These are phyloP conservation scores for Ormyrus labotus DNA, from an alignment of 2,888 invertebrate genomes.

Conservation along the genomic window DNA sequence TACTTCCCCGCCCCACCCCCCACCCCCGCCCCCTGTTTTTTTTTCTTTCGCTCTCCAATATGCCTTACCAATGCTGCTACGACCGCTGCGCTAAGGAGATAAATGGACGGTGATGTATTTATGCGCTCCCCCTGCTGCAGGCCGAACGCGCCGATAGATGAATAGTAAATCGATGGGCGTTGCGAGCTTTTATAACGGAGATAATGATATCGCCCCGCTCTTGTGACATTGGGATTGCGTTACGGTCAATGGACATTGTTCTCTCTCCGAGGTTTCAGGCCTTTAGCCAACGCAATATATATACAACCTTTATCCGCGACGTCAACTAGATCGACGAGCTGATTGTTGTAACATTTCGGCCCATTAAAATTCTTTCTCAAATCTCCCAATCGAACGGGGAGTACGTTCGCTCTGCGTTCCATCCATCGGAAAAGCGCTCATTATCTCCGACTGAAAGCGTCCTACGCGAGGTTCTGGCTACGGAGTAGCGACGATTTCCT, in stretches of 20 bases:
- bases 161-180: slow-evolving; percentile 35
- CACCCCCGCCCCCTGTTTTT: not conserved
- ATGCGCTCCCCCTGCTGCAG: slow-evolving; percentile 18
- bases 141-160: slow-evolving; percentile 30
- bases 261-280: no score
- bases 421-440: not conserved
- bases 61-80: no score
- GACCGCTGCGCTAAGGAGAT: slow-evolving; percentile 12
- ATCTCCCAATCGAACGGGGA: no score
- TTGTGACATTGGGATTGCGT: slow-evolving; percentile 12
- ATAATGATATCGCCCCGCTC: slow-evolving; percentile 37
- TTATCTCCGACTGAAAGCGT: slow-evolving; percentile 20
- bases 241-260: slow-evolving; percentile 28
- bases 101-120: slow-evolving; percentile 41
- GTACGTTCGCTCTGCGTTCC: slow-evolving; percentile 2
- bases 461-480: not conserved
- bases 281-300: no score
- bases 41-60: not conserved
- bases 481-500: not conserved
- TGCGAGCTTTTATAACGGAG: slow-evolving; percentile 36
- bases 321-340: no score
- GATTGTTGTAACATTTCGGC: no score
- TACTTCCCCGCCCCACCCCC: not conserved
- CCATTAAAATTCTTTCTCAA: no score
- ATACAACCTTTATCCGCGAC: no score